Evolutionary conservation across 2,888 invertebrate species (phyloP).

Genomic region (Sesamia inferens): DNA sequence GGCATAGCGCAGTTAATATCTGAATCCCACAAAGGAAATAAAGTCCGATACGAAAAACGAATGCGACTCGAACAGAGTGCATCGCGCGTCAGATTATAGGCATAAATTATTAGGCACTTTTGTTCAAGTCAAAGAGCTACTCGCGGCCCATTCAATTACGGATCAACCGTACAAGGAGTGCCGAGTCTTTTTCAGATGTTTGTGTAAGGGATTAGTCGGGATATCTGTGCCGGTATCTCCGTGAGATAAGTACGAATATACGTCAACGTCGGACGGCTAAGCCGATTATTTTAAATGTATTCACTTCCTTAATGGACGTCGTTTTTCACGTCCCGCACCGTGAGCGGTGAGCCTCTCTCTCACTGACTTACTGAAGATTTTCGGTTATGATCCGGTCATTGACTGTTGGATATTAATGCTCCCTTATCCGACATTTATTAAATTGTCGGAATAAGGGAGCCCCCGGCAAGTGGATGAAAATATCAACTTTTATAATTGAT

Average conservation of each 20-base stretch:
- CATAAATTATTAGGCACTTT: constrained; percentile 89
- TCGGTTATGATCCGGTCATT: constrained; percentile 89
- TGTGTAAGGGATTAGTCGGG: constrained; percentile 89
- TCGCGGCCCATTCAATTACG: constrained; percentile 87
- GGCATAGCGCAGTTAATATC: constrained; percentile 83
- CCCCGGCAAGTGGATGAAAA: constrained; percentile 67
- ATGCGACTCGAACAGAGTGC: constrained; percentile 78
- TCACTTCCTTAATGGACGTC: constrained; percentile 90
- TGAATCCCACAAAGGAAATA: constrained; percentile 82
- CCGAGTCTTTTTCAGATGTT: constrained; percentile 89
- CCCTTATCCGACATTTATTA: constrained; percentile 83
- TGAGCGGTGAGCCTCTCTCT: constrained; percentile 73
- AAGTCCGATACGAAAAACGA: constrained; percentile 83
- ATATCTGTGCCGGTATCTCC: constrained; percentile 90
- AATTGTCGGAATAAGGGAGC: constrained; percentile 76
- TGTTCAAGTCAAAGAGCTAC: constrained; percentile 87
- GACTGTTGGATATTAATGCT: constrained; percentile 85
- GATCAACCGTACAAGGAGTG: constrained; percentile 86
- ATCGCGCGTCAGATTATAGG: constrained; percentile 88
- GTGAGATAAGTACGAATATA: constrained; percentile 90
- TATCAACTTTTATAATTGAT: constrained; percentile 69
- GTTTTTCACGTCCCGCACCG: constrained; percentile 86
- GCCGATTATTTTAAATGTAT: constrained; percentile 91
- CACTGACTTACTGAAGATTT: constrained; percentile 88
- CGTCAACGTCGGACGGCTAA: constrained; percentile 90